phyloP scores from a whole-genome alignment of 2,888 invertebrate species.

The Lysandra bellargus region DNA sequence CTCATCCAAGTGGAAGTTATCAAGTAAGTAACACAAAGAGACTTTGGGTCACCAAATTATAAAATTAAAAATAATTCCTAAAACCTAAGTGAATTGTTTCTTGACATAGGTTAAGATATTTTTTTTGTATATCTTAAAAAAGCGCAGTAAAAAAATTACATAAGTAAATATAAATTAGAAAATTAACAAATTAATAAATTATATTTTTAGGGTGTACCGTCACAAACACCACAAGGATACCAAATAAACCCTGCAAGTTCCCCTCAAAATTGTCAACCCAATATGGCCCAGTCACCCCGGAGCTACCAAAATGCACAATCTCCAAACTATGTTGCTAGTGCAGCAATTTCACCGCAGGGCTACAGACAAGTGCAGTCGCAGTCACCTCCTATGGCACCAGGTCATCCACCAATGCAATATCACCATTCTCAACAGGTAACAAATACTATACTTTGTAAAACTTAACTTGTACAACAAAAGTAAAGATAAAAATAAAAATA shows the following conservation, averaged over 20 bases:
- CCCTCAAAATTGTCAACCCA: conserved; percentile 71
- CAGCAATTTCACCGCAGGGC: conserved; percentile 80
- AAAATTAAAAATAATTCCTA: too few relatives aligned
- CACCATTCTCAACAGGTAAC: conserved; percentile 73
- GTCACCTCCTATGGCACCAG: conserved; percentile 73
- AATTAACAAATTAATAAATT: not conserved
- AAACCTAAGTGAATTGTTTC: too few relatives aligned
- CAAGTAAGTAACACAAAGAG: conserved; percentile 58
- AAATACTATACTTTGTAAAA: not conserved
- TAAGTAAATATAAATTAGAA: not conserved
- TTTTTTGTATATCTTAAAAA: too few relatives aligned
- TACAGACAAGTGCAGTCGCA: conserved; percentile 74
- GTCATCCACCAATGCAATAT: conserved; percentile 74
- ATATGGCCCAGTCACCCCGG: conserved; percentile 67
- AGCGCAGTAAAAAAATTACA: too few relatives aligned
- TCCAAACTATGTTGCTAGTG: conserved; percentile 66
- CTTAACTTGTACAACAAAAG: not conserved
- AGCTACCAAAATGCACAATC: conserved; percentile 80
- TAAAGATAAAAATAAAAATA: not conserved
- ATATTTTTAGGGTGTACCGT: conserved; percentile 59
- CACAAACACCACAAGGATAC: conserved; percentile 76
- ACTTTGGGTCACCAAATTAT: too few relatives aligned
- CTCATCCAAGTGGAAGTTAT: conserved; percentile 75
- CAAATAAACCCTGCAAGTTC: conserved; percentile 79
- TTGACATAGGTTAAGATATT: too few relatives aligned